phyloP scores from a whole-genome alignment of 92 coral and sea anemone genomes.

The Actinernus sp. region DNA sequence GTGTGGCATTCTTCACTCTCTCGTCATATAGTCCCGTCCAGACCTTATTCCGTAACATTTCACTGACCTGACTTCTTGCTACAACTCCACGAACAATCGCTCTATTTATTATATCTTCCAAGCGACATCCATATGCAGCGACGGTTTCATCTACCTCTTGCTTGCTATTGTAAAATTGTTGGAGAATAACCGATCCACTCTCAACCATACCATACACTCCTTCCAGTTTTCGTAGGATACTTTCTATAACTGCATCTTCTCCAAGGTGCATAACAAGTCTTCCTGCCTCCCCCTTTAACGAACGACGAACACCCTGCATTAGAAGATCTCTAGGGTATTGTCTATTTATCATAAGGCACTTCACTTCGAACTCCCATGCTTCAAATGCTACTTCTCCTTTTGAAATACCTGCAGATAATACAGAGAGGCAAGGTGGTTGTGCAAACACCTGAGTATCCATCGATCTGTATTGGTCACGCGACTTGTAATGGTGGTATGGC shows the following conservation, averaged over 20 bases:
- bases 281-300: constrained; percentile 18
- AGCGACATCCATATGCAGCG: constrained; percentile 6
- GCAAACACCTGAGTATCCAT: constrained; percentile 1
- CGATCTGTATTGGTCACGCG: background rate
- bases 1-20: constrained; percentile 2
- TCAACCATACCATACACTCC: constrained; percentile 13
- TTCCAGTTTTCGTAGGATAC: constrained; percentile 10
- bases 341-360: constrained; percentile 7
- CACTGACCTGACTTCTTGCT: constrained; percentile 5
- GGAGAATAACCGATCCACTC: constrained; percentile 7
- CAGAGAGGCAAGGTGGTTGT: constrained; percentile 9
- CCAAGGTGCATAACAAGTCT: constrained; percentile 19
- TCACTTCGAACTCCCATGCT: constrained; percentile 15
- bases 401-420: constrained; percentile 3
- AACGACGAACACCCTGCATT: constrained; percentile 8
- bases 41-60: constrained; percentile 9
- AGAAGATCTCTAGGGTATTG: constrained; percentile 7
- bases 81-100: constrained; percentile 16
- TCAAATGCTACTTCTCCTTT: constrained; percentile 4
- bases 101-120: background rate
- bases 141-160: constrained; percentile 13
- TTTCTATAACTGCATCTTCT: constrained; percentile 5
- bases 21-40: constrained; percentile 8
- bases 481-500: no score
- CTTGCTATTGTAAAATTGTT: constrained; percentile 7